Percentiles rank a stretch among this genome's conserved stretches.
Conservation (phyloP, 2,113 vertebrate genomes). For the Rhizomys pruinosus region DNA sequence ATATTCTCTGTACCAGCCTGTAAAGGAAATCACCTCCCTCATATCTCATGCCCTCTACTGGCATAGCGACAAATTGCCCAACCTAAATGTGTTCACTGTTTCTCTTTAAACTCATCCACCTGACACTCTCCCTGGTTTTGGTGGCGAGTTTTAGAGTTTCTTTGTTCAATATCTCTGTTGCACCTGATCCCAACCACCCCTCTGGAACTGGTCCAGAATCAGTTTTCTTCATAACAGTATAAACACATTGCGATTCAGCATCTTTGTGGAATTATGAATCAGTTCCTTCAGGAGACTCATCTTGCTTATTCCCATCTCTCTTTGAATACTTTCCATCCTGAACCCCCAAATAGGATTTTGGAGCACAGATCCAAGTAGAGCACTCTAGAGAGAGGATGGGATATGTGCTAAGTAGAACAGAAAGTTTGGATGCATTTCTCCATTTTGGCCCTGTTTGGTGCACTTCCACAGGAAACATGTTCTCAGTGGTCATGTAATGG, state of each 20-base stretch:
- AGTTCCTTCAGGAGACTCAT: neutral
- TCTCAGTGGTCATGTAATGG: neutral
- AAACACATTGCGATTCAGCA: neutral
- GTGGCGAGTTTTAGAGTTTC: neutral
- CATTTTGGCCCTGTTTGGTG: neutral
- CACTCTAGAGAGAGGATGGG: neutral
- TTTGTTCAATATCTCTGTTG: neutral
- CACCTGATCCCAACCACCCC: neutral
- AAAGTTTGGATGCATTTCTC: neutral
- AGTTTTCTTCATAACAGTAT: neutral
- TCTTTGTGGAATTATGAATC: neutral
- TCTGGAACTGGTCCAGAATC: neutral
- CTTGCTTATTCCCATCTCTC: neutral
- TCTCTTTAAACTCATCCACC: conserved; percentile 10
- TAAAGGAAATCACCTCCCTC: conserved; percentile 51
- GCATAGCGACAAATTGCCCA: neutral
- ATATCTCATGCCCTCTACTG: conserved; percentile 51
- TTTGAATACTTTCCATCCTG: conserved; percentile 5
- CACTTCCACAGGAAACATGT: neutral
- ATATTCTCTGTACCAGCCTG: neutral
- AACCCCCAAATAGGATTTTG: neutral
- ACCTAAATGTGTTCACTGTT: neutral
- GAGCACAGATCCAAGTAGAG: neutral
- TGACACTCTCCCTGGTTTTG: conserved; percentile 19
- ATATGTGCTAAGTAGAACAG: conserved; percentile 3